Evolutionary conservation across 1,140 invertebrate genomes (phyloP), one percentile per base, ranked within the genome.

Genomic region (Drosophila tristis): DNA sequence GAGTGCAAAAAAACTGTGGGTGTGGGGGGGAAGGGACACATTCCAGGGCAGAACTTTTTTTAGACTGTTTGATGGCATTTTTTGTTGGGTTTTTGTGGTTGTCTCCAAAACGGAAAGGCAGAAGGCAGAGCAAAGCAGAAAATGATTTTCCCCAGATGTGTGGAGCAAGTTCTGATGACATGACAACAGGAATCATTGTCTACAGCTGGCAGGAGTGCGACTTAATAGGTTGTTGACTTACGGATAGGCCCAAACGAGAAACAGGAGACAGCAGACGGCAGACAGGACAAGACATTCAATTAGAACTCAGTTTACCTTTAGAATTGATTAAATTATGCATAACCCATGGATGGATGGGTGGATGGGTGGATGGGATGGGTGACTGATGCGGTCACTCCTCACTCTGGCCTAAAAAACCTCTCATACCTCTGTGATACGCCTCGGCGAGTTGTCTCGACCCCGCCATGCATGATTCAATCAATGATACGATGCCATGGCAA

Each of bases 131-230:
- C 43, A 39, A 15, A 13, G 57, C 23, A 49, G 44, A 70, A 48
- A 72, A 66, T 74, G 11, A 49, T 72, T 67, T 76, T 42, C 42
- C 26, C 26, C 66, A 61, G 53, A 49, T 57, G 49, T 62, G 20
- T 49, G 61, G 43, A 49, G 57, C 31, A 72, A 65, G 72, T 80
- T 76, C 76, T 70, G 74, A 75, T 77, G 76, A 85, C 58, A 67
- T 62, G 80, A 65, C 79, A 82, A 73, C 63, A 82, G 74, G 62
- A 60, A 82, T 82, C 59, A 78, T 82, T 74, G 79, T 78, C 78
- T 60, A 54, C 45, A 57, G 66, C 55, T 76, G 57, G 65, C 79
- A 70, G 53, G 45, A 60, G 57, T 78, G 63, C 66, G 60, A 82
- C 79, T 82, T 65, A 81, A 84, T 84, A 68, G 76, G 70, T 70